Evolutionary conservation across 2,888 invertebrate species (phyloP).

Genomic region (Malachius bipustulatus): DNA sequence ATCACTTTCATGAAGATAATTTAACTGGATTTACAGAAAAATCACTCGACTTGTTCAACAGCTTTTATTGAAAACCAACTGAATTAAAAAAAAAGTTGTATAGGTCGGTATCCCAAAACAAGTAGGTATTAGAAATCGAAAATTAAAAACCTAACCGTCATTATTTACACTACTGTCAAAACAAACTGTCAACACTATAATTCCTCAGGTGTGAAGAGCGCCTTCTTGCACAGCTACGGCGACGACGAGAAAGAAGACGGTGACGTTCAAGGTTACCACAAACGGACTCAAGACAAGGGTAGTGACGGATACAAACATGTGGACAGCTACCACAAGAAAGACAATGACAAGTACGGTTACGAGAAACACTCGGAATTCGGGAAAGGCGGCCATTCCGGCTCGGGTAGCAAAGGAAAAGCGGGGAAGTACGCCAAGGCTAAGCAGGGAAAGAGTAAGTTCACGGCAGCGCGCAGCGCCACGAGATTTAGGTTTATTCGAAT

Average conservation of each 20-base stretch:
- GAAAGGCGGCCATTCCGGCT: constrained; percentile 36
- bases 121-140: too few relatives aligned
- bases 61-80: too few relatives aligned
- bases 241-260: constrained; percentile 43
- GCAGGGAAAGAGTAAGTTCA: too few relatives aligned
- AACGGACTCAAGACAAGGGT: constrained; percentile 51
- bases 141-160: too few relatives aligned
- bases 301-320: constrained; percentile 61
- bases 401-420: constrained; percentile 5
- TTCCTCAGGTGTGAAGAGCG: constrained; percentile 36
- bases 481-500: too few relatives aligned
- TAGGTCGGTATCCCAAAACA: too few relatives aligned
- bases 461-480: too few relatives aligned
- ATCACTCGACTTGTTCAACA: too few relatives aligned
- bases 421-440: too few relatives aligned
- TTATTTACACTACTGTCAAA: neutral
- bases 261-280: constrained; percentile 49
- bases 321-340: constrained; percentile 61
- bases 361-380: constrained; percentile 57
- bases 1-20: too few relatives aligned
- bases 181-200: constrained; percentile 3
- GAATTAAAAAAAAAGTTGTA: too few relatives aligned
- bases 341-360: constrained; percentile 59
- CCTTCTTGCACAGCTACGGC: constrained; percentile 48
- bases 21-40: too few relatives aligned